phyloP scores from a whole-genome alignment of 2,113 vertebrate genomes.

The Podarcis raffonei region DNA sequence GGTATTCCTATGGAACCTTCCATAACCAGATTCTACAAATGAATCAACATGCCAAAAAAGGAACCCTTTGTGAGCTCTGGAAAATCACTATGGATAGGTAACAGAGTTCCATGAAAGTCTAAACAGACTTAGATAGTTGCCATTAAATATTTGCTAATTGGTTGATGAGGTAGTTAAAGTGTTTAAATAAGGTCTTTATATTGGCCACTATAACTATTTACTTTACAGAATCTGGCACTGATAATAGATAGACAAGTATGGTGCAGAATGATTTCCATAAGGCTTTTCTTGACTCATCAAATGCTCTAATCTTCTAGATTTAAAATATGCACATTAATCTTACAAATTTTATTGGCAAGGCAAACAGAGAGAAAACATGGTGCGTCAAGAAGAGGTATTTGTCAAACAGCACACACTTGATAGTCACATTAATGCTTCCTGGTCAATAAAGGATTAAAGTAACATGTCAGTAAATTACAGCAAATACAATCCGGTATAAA shows the following conservation, averaged over 20 bases:
- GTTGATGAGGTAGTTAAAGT: constrained; percentile 46
- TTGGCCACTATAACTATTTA: constrained; percentile 35
- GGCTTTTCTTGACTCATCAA: constrained; percentile 41
- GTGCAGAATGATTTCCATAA: neutral
- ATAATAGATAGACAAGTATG: constrained; percentile 17
- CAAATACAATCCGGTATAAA: neutral
- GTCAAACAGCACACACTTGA: neutral
- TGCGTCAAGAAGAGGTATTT: neutral
- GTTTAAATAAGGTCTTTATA: constrained; percentile 40
- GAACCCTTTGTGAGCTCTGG: neutral
- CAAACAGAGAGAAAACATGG: neutral
- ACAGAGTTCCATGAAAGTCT: neutral
- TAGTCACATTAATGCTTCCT: accelerated
- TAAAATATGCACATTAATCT: constrained; percentile 20
- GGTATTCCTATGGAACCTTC: neutral
- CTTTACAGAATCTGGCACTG: neutral
- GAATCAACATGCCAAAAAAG: neutral
- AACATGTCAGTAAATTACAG: neutral
- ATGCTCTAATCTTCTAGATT: constrained; percentile 31
- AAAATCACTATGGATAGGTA: neutral
- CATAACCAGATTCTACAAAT: neutral
- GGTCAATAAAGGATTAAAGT: constrained; percentile 5
- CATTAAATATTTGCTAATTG: constrained; percentile 46
- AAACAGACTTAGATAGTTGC: constrained; percentile 14
- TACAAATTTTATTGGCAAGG: constrained; percentile 11